phyloP scores from a whole-genome alignment of 2,113 vertebrate species.

The Pomatostomus ruficeps region DNA sequence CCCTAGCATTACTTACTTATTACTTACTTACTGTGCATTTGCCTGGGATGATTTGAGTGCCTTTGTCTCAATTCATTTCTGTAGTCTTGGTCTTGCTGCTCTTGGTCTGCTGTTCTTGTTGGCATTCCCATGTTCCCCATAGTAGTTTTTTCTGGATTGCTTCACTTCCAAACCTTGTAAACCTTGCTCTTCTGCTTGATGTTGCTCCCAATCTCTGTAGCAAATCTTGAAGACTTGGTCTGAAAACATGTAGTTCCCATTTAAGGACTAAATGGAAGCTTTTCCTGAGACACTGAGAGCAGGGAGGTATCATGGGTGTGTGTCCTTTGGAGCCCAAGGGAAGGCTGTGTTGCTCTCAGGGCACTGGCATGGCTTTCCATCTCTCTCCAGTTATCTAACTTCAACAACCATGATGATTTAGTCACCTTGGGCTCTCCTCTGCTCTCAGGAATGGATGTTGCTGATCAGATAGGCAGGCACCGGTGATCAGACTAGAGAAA shows the following conservation, averaged over 20 bases:
- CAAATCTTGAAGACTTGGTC: not conserved
- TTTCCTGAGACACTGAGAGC: not conserved
- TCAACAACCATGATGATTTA: not conserved
- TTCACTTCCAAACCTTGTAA: not conserved
- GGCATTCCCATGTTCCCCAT: fast-evolving
- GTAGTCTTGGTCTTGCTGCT: not conserved
- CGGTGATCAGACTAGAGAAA: not conserved
- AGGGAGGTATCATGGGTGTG: fast-evolving
- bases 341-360: not conserved
- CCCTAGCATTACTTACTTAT: not conserved
- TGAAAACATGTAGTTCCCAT: not conserved
- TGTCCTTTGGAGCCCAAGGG: not conserved
- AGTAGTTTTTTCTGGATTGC: not conserved
- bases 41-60: not conserved
- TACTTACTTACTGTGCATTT: not conserved
- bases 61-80: not conserved
- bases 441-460: not conserved
- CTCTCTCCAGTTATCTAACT: not conserved
- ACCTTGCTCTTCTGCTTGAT: not conserved
- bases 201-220: not conserved
- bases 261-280: not conserved
- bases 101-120: not conserved
- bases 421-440: not conserved
- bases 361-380: not conserved
- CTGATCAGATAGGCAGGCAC: not conserved